Evolutionary conservation across 2,888 invertebrate species (phyloP).

Genomic region (Candidula unifasciata): DNA sequence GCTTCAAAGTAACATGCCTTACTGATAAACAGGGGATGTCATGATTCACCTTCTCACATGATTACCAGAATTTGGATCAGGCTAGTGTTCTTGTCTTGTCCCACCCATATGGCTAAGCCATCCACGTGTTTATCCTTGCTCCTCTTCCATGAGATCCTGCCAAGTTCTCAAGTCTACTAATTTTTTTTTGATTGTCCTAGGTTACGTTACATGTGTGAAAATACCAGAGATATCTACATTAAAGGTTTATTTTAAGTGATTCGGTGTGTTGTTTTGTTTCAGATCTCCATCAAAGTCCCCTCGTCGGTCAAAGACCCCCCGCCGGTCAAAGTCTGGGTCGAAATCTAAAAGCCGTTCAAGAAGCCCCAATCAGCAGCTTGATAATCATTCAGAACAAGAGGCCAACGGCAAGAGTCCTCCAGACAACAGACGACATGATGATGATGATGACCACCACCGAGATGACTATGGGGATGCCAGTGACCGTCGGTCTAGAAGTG

Average conservation of each 20-base stretch:
- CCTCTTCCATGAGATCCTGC: too few species aligned
- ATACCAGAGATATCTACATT: too few species aligned
- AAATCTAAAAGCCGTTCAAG: slow-evolving; percentile 43
- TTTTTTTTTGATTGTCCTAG: too few species aligned
- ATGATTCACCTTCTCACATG: too few species aligned
- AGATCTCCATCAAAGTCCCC: not conserved
- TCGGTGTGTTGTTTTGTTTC: not conserved
- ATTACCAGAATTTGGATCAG: too few species aligned
- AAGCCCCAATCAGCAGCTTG: slow-evolving; percentile 22
- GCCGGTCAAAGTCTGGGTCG: slow-evolving; percentile 40
- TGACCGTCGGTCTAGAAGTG: slow-evolving; percentile 33
- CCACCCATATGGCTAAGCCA: too few species aligned
- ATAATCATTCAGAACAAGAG: slow-evolving; percentile 12
- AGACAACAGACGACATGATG: slow-evolving; percentile 4
- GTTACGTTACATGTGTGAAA: too few species aligned
- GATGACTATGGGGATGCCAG: slow-evolving; percentile 15
- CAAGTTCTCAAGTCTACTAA: too few species aligned
- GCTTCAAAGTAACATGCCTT: too few species aligned
- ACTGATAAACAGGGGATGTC: too few species aligned
- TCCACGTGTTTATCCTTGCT: too few species aligned
- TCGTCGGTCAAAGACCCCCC: slow-evolving; percentile 19
- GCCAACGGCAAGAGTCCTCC: slow-evolving; percentile 6
- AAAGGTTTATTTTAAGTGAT: not conserved
- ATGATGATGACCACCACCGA: not conserved
- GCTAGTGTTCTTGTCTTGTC: too few species aligned